Percentiles rank a stretch among this genome's conserved stretches.
phyloP scores from a whole-genome alignment of 2,888 invertebrate species.

The Aporophyla lueneburgensis region DNA sequence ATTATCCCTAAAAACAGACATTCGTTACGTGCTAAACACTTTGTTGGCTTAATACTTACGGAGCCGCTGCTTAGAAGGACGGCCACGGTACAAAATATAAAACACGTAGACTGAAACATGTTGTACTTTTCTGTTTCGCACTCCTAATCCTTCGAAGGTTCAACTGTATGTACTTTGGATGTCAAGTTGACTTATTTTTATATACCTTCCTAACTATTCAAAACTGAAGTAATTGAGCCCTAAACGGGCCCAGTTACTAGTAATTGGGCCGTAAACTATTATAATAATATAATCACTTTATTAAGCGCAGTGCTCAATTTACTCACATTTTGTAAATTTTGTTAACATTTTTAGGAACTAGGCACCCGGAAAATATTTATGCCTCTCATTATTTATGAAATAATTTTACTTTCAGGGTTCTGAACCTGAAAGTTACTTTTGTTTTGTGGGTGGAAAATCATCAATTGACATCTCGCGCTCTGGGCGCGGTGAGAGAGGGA shows the following conservation, averaged over 20 bases:
- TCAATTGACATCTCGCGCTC: no score
- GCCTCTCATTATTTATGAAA: background rate
- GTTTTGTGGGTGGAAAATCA: no score
- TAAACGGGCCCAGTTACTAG: no score
- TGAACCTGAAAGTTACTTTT: background rate
- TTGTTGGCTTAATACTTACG: conserved; percentile 10
- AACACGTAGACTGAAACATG: conserved; percentile 24
- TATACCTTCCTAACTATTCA: conserved; percentile 4
- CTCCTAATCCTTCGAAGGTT: background rate
- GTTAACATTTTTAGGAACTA: no score
- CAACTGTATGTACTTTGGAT: conserved; percentile 1
- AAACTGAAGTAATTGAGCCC: conserved; percentile 34
- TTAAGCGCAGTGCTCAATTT: conserved; percentile 19
- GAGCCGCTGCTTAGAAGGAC: background rate
- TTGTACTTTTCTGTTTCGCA: conserved; percentile 22
- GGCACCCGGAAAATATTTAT: background rate
- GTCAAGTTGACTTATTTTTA: background rate
- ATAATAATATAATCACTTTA: conserved; percentile 8
- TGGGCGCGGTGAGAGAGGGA: no score
- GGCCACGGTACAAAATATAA: conserved; percentile 8
- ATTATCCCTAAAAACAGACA: background rate
- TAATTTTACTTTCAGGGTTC: background rate
- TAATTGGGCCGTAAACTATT: conserved; percentile 15
- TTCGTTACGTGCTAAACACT: background rate
- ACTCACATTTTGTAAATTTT: background rate